Conservation (phyloP, 92 coral and sea anemone species). For the Desmophyllum pertusum region DNA sequence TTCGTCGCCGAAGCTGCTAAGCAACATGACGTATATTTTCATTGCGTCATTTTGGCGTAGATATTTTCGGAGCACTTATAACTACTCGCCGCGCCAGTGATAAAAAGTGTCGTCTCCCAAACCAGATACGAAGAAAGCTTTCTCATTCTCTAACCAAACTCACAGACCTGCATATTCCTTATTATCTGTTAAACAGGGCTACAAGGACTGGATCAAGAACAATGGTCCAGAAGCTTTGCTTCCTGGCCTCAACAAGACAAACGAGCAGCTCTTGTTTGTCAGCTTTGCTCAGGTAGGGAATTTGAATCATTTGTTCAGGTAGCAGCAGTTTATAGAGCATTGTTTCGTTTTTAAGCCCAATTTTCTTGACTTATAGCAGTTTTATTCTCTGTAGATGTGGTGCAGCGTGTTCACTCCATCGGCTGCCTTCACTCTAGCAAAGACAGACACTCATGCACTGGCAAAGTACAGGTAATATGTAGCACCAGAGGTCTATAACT, state of each 20-base stretch:
- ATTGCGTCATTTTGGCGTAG: too few species aligned
- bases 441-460: slow-evolving; percentile 58
- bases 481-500: too few species aligned
- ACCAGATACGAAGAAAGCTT: too few species aligned
- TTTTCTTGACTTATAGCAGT: neutral
- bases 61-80: too few species aligned
- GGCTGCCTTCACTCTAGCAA: neutral
- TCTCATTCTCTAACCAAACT: too few species aligned
- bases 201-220: slow-evolving; percentile 73
- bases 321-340: neutral
- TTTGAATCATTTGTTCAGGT: neutral
- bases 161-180: too few species aligned
- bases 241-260: slow-evolving; percentile 70
- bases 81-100: too few species aligned
- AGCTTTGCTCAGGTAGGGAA: slow-evolving; percentile 74
- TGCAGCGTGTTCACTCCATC: slow-evolving; percentile 34
- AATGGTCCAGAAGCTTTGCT: slow-evolving; percentile 58
- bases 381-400: slow-evolving; percentile 33
- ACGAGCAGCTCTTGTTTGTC: slow-evolving; percentile 74
- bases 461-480: slow-evolving; percentile 70
- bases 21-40: too few species aligned
- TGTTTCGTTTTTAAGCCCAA: too few species aligned
- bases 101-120: too few species aligned
- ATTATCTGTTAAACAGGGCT: slow-evolving; percentile 50
- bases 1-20: too few species aligned